Conservation (phyloP, 1,140 invertebrate species). For the Coelopa frigida region DNA sequence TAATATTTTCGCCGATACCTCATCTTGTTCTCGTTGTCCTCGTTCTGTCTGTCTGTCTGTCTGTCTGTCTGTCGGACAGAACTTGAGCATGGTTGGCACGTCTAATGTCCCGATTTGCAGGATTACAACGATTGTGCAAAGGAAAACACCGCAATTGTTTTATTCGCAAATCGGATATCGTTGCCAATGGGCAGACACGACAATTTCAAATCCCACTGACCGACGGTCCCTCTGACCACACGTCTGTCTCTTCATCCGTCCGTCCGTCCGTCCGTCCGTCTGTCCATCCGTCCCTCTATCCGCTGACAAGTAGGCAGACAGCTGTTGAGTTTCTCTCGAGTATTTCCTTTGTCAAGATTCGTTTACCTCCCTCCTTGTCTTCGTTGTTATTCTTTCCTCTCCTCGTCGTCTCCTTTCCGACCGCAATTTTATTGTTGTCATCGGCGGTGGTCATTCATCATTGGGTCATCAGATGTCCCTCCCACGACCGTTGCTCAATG, state of each 20-base stretch:
- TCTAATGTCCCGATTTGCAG: slow-evolving; percentile 39
- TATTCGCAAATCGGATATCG: slow-evolving; percentile 39
- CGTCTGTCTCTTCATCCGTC: not conserved
- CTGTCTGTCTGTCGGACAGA: too few relatives aligned
- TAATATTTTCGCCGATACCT: too few relatives aligned
- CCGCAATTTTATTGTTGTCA: not conserved
- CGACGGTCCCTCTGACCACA: not conserved
- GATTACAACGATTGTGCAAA: slow-evolving; percentile 36
- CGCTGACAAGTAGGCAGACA: too few relatives aligned
- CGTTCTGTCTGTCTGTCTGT: too few relatives aligned
- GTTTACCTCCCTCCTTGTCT: not conserved
- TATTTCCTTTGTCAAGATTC: not conserved
- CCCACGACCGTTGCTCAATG: slow-evolving; percentile 19
- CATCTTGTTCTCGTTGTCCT: too few relatives aligned
- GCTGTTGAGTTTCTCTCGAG: slow-evolving; percentile 27
- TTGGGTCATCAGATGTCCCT: slow-evolving; percentile 26
- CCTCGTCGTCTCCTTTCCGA: not conserved
- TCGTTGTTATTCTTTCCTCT: not conserved
- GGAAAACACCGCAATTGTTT: slow-evolving; percentile 43
- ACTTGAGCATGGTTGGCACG: too few relatives aligned
- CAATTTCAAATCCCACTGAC: not conserved
- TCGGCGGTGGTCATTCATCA: too few relatives aligned
- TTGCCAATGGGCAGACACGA: not conserved
- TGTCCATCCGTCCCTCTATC: not conserved
- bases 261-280: not conserved